Conservation (phyloP, 1,140 invertebrate species). For the Aphelenchoides besseyi region DNA sequence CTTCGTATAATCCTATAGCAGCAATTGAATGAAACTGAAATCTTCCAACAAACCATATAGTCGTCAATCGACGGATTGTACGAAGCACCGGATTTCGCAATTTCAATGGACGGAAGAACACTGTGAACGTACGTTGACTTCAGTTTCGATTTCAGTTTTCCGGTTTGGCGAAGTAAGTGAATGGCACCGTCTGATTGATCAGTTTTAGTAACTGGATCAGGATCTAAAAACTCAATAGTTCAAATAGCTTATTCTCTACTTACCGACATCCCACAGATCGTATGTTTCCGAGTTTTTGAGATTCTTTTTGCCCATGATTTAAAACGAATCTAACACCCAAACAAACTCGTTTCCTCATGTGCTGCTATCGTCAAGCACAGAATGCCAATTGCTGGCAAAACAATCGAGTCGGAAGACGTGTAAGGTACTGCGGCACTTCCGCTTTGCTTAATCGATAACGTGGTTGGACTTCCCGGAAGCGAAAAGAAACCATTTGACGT, state of each 20-base stretch:
- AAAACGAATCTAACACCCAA: too few species aligned
- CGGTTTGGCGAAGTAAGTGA: constrained; percentile 15
- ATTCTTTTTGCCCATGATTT: neutral
- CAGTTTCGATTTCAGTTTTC: constrained; percentile 4
- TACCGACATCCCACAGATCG: constrained; percentile 37
- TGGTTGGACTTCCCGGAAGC: too few species aligned
- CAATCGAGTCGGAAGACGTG: too few species aligned
- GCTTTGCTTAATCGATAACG: too few species aligned
- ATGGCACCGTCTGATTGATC: neutral
- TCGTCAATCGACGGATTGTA: constrained; percentile 39
- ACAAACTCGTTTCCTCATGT: too few species aligned
- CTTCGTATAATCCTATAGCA: constrained; percentile 25
- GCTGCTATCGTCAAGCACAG: too few species aligned
- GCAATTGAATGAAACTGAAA: neutral
- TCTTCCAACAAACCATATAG: constrained; percentile 32
- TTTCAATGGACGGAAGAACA: constrained; percentile 34
- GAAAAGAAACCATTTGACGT: too few species aligned
- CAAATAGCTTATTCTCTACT: constrained; percentile 13
- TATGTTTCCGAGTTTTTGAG: constrained; percentile 15
- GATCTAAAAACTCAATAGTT: constrained; percentile 16
- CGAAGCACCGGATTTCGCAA: constrained; percentile 32
- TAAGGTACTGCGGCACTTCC: too few species aligned
- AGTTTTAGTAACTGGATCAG: neutral
- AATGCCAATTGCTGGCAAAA: too few species aligned
- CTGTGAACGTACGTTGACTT: constrained; percentile 32